These are phyloP conservation scores for Micromesistius poutassou DNA, from an alignment of 2,797 vertebrate species.

Conservation along the genomic window DNA sequence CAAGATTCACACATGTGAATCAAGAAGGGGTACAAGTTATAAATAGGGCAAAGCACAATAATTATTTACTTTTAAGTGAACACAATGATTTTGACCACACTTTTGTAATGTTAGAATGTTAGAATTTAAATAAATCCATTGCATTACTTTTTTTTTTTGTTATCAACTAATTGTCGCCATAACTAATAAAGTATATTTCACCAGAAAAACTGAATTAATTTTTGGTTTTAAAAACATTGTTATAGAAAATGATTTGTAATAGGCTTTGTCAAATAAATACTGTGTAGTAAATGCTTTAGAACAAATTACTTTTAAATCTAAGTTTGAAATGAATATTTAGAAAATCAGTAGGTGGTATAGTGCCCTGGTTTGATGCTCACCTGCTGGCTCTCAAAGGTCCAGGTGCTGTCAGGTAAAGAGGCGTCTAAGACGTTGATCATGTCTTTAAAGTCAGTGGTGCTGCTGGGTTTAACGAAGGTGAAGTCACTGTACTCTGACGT, in stretches of 20 bases:
- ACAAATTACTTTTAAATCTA: neutral
- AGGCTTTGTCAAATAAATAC: neutral
- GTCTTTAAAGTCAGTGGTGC: constrained; percentile 62
- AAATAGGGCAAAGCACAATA: no score
- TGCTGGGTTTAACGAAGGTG: constrained; percentile 69
- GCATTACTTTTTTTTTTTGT: neutral
- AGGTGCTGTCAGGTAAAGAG: constrained; percentile 66
- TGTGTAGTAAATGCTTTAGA: neutral
- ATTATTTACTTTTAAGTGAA: no score
- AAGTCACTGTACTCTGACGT: constrained; percentile 77
- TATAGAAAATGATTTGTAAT: neutral
- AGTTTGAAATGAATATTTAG: neutral
- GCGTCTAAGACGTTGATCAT: constrained; percentile 66
- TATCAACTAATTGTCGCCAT: neutral
- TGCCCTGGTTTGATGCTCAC: constrained; percentile 44
- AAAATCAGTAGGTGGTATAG: neutral
- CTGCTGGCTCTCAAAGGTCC: constrained; percentile 72
- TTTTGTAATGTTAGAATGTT: neutral
- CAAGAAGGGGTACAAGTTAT: neutral
- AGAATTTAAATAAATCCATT: neutral
- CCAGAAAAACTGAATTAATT: neutral
- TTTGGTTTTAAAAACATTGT: neutral
- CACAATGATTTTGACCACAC: no score
- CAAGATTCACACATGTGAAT: neutral
- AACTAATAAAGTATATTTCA: neutral